A percentile compares a stretch with the other conserved stretches of the same genome.
These are phyloP conservation scores for Tachina fera DNA, from an alignment of 2,888 invertebrate species.

Conservation along the genomic window DNA sequence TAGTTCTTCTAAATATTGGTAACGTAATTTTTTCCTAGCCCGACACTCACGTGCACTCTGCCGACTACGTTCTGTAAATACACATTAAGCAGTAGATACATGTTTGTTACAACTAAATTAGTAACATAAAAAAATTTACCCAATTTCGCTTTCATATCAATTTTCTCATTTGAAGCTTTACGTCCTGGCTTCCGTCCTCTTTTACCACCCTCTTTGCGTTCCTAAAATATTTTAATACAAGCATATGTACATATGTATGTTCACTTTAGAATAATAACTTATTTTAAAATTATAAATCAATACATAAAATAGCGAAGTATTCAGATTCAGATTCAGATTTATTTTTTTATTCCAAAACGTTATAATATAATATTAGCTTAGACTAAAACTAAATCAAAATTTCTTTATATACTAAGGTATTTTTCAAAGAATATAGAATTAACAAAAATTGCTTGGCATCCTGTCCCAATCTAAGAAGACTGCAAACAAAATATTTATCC, in stretches of 20 bases:
- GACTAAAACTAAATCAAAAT: no score
- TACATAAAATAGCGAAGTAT: no score
- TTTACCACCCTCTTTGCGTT: constrained; percentile 91
- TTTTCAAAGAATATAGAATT: no score
- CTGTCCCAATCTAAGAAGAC: no score
- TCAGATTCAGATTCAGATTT: no score
- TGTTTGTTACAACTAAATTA: not conserved
- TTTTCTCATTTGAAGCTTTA: constrained; percentile 92
- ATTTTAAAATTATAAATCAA: no score
- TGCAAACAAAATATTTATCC: no score
- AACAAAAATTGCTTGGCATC: no score
- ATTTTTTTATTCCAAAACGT: no score
- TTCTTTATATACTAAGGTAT: no score
- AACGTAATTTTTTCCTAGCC: constrained; percentile 97
- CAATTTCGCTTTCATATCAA: constrained; percentile 96
- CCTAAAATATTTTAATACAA: constrained; percentile 73
- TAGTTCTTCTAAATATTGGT: constrained; percentile 97
- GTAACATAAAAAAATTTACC: constrained; percentile 84
- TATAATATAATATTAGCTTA: no score
- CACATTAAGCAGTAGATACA: not conserved
- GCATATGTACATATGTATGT: not conserved
- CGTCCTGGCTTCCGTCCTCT: constrained; percentile 94
- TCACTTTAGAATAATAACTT: not conserved
- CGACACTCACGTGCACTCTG: constrained; percentile 99
- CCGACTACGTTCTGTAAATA: constrained; percentile 91